Percentiles rank a stretch among this genome's conserved stretches.
These are phyloP conservation scores for Eumacrocentrus americanus DNA, from an alignment of 2,888 invertebrate species.

Conservation along the genomic window DNA sequence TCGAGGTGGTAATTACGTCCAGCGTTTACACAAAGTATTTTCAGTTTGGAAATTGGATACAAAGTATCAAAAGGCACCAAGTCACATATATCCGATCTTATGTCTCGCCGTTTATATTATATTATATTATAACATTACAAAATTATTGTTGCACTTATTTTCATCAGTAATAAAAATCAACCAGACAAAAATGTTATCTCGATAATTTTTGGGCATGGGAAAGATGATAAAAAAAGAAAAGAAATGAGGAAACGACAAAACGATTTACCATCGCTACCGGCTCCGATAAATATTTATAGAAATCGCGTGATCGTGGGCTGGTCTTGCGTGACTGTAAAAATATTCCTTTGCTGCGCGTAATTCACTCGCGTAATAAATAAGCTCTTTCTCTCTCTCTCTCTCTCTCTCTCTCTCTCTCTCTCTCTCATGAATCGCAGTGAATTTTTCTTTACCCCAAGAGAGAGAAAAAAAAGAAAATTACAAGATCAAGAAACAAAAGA, in stretches of 20 bases:
- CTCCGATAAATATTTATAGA: conserved; percentile 31
- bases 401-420: too few species aligned
- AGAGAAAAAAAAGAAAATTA: background rate
- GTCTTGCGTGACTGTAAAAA: conserved; percentile 30
- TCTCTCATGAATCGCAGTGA: conserved; percentile 16
- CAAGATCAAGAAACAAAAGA: conserved; percentile 11
- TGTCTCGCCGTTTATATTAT: too few species aligned
- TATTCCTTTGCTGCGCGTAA: conserved; percentile 29
- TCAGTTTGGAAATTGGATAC: background rate
- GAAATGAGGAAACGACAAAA: conserved; percentile 14
- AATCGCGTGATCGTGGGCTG: conserved; percentile 29
- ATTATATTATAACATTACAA: too few species aligned
- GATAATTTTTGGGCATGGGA: background rate
- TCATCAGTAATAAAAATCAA: background rate
- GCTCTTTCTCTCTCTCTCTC: conserved; percentile 17
- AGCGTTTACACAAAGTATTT: background rate
- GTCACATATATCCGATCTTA: too few species aligned
- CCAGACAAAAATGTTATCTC: background rate
- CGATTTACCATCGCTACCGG: conserved; percentile 29
- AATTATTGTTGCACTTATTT: too few species aligned
- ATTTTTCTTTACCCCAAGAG: conserved; percentile 11
- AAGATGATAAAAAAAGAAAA: conserved; percentile 1
- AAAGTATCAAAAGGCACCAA: too few species aligned
- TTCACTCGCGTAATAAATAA: conserved; percentile 31
- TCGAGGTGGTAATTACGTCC: conserved; percentile 27